A percentile compares a stretch with the other conserved stretches of the same genome.
These are phyloP conservation scores for Aptenodytes forsteri DNA, from an alignment of 2,113 vertebrate species.

Conservation along the genomic window DNA sequence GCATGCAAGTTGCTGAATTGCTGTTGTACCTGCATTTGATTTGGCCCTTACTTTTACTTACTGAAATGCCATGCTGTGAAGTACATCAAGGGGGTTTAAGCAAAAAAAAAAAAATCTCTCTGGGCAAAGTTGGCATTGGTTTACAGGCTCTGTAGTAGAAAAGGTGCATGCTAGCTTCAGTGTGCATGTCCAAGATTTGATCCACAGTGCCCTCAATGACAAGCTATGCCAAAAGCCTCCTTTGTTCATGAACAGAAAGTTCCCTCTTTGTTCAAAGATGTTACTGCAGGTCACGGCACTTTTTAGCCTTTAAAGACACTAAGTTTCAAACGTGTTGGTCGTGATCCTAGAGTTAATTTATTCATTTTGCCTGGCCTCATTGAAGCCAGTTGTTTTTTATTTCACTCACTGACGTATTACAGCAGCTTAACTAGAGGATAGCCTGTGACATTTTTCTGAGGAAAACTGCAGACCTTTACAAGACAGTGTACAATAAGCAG, in stretches of 20 bases:
- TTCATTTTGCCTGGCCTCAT: background rate
- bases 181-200: background rate
- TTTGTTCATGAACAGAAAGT: background rate
- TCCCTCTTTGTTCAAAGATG: background rate
- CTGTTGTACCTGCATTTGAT: background rate
- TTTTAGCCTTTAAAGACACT: background rate
- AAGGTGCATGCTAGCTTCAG: background rate
- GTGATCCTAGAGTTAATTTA: background rate
- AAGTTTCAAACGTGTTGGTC: background rate
- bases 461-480: background rate
- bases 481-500: background rate
- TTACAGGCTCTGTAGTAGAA: background rate
- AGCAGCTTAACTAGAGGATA: background rate
- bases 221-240: background rate
- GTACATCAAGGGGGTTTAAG: background rate
- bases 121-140: background rate
- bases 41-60: background rate
- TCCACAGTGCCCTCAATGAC: background rate
- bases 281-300: constrained; percentile 22
- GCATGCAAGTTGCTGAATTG: background rate
- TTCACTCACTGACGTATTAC: background rate
- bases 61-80: background rate
- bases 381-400: background rate
- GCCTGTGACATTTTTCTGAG: background rate
- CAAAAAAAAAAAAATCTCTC: background rate